Conservation (phyloP, 2,797 vertebrate genomes). For the Champsocephalus esox region DNA sequence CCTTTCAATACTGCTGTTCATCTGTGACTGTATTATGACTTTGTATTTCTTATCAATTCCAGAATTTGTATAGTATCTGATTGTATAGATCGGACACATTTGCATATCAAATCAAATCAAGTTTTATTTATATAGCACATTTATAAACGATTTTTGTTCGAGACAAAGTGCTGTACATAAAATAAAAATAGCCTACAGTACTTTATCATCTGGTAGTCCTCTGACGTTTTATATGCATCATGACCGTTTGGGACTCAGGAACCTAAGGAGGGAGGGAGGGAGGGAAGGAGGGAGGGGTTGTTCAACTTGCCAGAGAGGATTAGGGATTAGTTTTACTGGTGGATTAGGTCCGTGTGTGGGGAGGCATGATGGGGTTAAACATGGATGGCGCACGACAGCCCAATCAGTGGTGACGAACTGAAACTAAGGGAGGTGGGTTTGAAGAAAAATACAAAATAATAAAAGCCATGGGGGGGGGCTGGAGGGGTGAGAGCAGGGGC, state of each 20-base stretch:
- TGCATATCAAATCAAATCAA: not conserved
- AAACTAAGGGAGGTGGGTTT: slow-evolving; percentile 35
- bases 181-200: not conserved
- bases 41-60: not conserved
- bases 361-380: slow-evolving; percentile 82
- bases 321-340: slow-evolving; percentile 85
- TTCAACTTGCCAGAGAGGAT: slow-evolving; percentile 82
- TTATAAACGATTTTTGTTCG: too few species aligned
- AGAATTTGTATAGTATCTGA: not conserved
- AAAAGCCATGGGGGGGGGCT: slow-evolving; percentile 22
- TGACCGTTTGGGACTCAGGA: slow-evolving; percentile 59
- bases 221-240: slow-evolving; percentile 32
- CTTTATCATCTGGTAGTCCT: slow-evolving; percentile 16
- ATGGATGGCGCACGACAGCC: slow-evolving; percentile 72
- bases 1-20: not conserved
- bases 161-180: too few species aligned
- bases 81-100: not conserved
- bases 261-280: slow-evolving; percentile 2
- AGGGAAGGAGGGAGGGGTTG: slow-evolving; percentile 32
- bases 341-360: slow-evolving; percentile 80
- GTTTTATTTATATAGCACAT: too few species aligned
- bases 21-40: slow-evolving; percentile 5
- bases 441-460: slow-evolving; percentile 15
- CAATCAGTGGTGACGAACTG: slow-evolving; percentile 56
- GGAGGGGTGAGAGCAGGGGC: slow-evolving; percentile 14